These are phyloP conservation scores for Nannospalax galili DNA, from an alignment of 2,113 vertebrate species.

Conservation along the genomic window DNA sequence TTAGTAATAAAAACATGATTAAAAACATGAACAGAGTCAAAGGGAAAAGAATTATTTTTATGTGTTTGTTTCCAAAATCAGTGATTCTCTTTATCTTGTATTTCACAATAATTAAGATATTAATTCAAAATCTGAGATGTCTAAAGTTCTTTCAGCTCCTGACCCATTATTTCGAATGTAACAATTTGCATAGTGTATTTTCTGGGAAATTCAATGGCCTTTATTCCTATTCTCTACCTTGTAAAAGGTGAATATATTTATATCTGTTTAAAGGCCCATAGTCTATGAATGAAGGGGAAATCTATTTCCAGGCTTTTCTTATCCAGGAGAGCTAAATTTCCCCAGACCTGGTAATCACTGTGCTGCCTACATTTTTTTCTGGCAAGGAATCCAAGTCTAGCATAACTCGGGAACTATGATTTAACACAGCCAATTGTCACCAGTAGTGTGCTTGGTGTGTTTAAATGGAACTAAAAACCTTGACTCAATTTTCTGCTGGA, in stretches of 20 bases:
- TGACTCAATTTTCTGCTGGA: slow-evolving; percentile 10
- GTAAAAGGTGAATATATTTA: background rate
- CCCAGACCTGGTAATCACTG: background rate
- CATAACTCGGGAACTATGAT: background rate
- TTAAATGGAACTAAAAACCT: slow-evolving; percentile 23
- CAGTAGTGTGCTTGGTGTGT: background rate
- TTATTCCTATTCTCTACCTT: background rate
- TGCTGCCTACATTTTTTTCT: background rate
- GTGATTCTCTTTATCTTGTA: background rate
- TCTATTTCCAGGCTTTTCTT: background rate
- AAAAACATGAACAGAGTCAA: background rate
- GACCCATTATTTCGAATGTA: background rate
- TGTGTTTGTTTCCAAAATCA: background rate
- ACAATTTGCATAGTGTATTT: background rate
- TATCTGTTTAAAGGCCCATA: background rate
- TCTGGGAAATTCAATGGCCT: background rate
- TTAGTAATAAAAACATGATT: background rate
- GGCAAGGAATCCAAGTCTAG: background rate
- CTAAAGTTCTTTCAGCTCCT: background rate
- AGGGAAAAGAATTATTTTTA: background rate
- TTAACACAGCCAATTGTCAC: background rate
- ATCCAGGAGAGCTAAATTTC: background rate
- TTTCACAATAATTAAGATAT: slow-evolving; percentile 7
- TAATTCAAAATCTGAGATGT: background rate
- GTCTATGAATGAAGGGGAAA: background rate